Evolutionary conservation across 2,797 vertebrate species (phyloP).

Genomic region (Parauchenoglanis punctatus): DNA sequence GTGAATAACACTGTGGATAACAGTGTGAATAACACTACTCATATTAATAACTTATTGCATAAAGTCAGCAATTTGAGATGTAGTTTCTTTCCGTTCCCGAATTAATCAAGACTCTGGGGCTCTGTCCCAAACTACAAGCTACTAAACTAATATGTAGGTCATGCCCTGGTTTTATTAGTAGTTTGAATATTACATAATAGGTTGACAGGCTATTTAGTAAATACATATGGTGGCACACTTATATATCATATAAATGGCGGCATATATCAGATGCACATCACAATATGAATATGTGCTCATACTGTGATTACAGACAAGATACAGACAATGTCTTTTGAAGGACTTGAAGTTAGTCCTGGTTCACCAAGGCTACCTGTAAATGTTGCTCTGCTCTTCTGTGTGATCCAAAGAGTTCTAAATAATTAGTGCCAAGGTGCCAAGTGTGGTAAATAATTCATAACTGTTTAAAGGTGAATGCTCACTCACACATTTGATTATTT

Average conservation of each 20-base stretch:
- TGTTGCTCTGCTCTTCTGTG: neutral
- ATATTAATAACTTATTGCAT: neutral
- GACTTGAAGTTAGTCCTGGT: neutral
- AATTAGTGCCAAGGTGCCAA: conserved; percentile 19
- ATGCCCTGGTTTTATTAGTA: neutral
- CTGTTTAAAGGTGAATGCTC: conserved; percentile 41
- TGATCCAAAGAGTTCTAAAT: conserved; percentile 23
- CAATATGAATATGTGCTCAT: neutral
- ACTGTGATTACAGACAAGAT: neutral
- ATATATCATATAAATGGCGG: neutral
- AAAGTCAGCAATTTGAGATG: neutral
- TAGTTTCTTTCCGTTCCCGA: neutral
- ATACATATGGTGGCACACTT: neutral
- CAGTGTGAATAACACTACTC: neutral
- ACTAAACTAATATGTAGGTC: neutral
- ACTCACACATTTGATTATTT: conserved; percentile 41
- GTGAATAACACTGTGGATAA: neutral
- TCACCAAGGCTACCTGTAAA: neutral
- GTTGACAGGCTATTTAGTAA: neutral
- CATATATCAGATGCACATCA: neutral
- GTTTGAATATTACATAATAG: neutral
- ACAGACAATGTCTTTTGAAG: conserved; percentile 4
- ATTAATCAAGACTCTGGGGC: neutral
- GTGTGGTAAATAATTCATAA: conserved; percentile 42
- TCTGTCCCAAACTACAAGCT: neutral